phyloP scores from a whole-genome alignment of 30 jellyfish, hydroid and myxozoan genomes.

The Turritopsis dohrnii region DNA sequence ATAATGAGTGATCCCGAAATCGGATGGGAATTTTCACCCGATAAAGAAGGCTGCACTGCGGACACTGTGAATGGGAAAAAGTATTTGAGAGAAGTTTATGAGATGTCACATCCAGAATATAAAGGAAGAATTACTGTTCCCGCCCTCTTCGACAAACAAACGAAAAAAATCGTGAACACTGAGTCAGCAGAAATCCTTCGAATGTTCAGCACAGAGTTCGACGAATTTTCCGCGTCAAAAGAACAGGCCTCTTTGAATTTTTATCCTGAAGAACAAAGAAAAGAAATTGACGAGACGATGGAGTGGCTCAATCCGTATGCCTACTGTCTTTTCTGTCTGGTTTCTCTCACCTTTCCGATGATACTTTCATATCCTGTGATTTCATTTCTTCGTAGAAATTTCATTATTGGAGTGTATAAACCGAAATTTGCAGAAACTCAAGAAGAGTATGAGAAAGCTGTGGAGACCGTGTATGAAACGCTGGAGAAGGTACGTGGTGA shows the following conservation, averaged over 20 bases:
- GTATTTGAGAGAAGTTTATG: conserved; percentile 51
- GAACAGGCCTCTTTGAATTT: conserved; percentile 56
- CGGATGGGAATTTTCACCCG: conserved; percentile 84
- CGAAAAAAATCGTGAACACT: conserved; percentile 63
- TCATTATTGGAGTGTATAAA: conserved; percentile 31
- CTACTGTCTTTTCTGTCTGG: background rate
- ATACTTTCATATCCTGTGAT: background rate
- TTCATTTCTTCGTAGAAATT: conserved; percentile 1
- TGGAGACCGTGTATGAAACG: conserved; percentile 22
- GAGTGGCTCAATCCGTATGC: conserved; percentile 66
- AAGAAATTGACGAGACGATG: conserved; percentile 65
- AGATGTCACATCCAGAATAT: conserved; percentile 68
- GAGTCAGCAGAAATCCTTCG: conserved; percentile 78
- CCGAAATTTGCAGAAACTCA: conserved; percentile 47
- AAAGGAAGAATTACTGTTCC: conserved; percentile 85
- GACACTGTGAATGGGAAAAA: conserved; percentile 56
- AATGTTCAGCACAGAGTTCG: conserved; percentile 68
- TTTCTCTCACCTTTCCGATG: too few species aligned
- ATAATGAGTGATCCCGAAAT: conserved; percentile 30
- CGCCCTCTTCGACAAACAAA: conserved; percentile 68
- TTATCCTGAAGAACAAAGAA: conserved; percentile 51
- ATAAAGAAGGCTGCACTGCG: conserved; percentile 30
- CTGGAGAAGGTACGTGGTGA: conserved; percentile 59
- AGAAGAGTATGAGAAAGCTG: conserved; percentile 42
- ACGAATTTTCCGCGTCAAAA: conserved; percentile 45